Evolutionary conservation across 2,797 vertebrate genomes (phyloP), one percentile per base, ranked within the genome.

Genomic region (Diplodus puntazzo): DNA sequence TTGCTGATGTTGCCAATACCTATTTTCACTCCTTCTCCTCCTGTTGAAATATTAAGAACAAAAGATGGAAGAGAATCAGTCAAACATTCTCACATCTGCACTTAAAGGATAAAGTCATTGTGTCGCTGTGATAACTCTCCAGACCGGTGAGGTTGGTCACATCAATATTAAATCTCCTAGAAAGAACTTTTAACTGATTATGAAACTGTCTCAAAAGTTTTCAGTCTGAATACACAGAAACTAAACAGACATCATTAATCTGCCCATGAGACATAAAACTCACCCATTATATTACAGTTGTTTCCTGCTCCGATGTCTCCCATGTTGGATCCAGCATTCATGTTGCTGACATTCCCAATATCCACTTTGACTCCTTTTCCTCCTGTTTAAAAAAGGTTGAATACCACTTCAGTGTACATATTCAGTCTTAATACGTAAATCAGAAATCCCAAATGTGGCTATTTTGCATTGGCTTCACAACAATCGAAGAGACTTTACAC

Each of bases 271-370:
- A 4, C 20, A 21, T 45, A 45, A 23, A 16, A 39, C 75, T 70
- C 30, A 64, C 60, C 45, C 3, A 3, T 58, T 21, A 72, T 34
- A 25, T 65, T 61, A 39, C 34, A 45, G 46, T 61, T 68, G 55
- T 75, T 67, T 6, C 58, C 17, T 21, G 65, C 20, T n/a, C 73
- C 57, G 7, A 62, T 76, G 23, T 5, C 16, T 52, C 73, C 73
- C 1, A 17, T 4, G 11, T 54, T 42, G 25, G 2, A 11, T 69
- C 25, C 65, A 43, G 10, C 25, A 6, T 2, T 11, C 57, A 54
- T 10, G 5, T 62, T 54, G 16, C 21, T 34, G 17, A 54, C 3
- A 25, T 73, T 73, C 3, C 61, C 61, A 18, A 64, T 73, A 13
- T 6, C 11, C 23, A 64, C 48, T 46, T 64, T 39, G 6, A 64